Conservation (phyloP, 92 coral and sea anemone genomes). For the Parazoanthus swiftii region DNA sequence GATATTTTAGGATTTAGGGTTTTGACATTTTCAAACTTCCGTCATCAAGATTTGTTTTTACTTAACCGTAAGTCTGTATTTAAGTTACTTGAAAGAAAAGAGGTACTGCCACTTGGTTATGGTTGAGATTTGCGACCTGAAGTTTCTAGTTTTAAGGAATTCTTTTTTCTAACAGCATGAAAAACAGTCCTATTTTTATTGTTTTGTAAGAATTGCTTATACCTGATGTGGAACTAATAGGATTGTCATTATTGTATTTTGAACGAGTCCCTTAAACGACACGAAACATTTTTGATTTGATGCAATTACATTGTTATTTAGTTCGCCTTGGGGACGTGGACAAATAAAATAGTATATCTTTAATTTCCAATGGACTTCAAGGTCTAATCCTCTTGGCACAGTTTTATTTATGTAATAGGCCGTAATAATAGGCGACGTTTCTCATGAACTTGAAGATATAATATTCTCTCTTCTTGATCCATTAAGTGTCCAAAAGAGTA, state of each 20-base stretch:
- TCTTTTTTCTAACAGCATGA: constrained; percentile 4
- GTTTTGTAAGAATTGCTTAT: constrained; percentile 24
- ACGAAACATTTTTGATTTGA: background rate
- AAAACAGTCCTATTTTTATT: constrained; percentile 15
- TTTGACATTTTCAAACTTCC: constrained; percentile 20
- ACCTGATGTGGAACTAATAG: constrained; percentile 10
- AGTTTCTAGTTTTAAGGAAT: constrained; percentile 23
- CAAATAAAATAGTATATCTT: no score
- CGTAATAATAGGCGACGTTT: no score
- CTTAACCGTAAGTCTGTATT: constrained; percentile 15
- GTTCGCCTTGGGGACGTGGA: background rate
- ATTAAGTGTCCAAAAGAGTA: no score
- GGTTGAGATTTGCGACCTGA: constrained; percentile 8
- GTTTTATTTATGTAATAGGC: no score
- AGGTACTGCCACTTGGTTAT: constrained; percentile 15
- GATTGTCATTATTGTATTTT: constrained; percentile 7
- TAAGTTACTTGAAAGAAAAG: constrained; percentile 5
- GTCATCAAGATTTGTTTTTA: background rate
- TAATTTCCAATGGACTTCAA: no score
- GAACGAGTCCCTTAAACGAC: constrained; percentile 15
- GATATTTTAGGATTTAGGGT: background rate
- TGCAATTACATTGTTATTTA: background rate
- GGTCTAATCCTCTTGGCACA: no score
- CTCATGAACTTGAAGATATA: no score
- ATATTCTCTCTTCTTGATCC: no score